These are phyloP conservation scores for Ptychoptera contaminata DNA, from an alignment of 2,888 invertebrate species.

Conservation along the genomic window DNA sequence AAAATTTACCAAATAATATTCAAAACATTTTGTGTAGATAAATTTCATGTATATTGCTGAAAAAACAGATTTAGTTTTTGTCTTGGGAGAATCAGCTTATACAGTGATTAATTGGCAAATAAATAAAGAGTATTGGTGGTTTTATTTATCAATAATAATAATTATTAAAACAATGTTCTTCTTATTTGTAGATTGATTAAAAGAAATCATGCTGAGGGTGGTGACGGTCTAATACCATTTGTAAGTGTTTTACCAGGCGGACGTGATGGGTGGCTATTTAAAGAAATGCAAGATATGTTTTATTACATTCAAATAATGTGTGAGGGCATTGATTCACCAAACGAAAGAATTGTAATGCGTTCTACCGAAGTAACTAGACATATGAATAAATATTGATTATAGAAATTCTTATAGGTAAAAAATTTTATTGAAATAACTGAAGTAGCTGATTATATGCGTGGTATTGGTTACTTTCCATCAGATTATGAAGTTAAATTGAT, in stretches of 20 bases:
- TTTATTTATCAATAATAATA: neutral
- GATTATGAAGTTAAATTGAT: conserved; percentile 48
- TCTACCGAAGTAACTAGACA: neutral
- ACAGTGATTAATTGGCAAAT: conserved; percentile 38
- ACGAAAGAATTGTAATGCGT: conserved; percentile 35
- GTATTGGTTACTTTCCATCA: conserved; percentile 57
- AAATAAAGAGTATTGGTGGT: conserved; percentile 31
- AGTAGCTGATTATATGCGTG: conserved; percentile 56
- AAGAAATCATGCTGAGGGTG: conserved; percentile 34
- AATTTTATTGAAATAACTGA: conserved; percentile 41
- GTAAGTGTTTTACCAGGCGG: conserved; percentile 57
- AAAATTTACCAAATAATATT: neutral
- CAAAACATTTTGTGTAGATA: neutral
- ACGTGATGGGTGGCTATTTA: conserved; percentile 49
- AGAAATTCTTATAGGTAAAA: conserved; percentile 26
- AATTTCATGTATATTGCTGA: neutral
- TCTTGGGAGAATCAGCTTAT: conserved; percentile 1
- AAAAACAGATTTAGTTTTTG: neutral
- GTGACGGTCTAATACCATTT: conserved; percentile 45
- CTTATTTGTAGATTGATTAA: conserved; percentile 33
- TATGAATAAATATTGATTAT: neutral
- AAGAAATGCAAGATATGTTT: conserved; percentile 57
- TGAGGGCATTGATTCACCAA: conserved; percentile 50
- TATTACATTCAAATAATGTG: conserved; percentile 61
- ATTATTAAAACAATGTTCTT: neutral